Evolutionary conservation across 2,113 vertebrate genomes (phyloP), one percentile per base, ranked within the genome.

Genomic region (Entomyzon cyanotis): DNA sequence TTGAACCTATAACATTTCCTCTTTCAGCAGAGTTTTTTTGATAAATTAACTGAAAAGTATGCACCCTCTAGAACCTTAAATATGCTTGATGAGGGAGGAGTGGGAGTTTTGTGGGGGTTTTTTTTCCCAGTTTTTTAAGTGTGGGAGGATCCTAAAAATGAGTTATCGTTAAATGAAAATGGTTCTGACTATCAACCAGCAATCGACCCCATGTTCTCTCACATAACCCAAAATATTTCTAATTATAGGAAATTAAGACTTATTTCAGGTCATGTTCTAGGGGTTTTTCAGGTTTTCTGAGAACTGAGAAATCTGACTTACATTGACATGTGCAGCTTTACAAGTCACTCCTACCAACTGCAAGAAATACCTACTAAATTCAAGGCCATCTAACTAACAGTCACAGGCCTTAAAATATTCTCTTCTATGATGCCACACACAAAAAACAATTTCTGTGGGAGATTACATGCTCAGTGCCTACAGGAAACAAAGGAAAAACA

Each of bases 1-100:
- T 53, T 97, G 96, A 98, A 97, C 97, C 87, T 94, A 3, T 31
- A 97, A 90, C 87, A 94, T 47, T 98, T 97, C 93, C 97, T 97
- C 92, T 97, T 95, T 87, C 77, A 77, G 89, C 83, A 79, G 78
- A 84, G 76, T 4, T 70, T 78, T 46, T 59, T 80, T 91, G 52
- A 94, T 47, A 97, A 96, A 94, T 80, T 82, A 92, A 81, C 75
- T 93, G 55, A 63, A 55, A 63, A 87, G 41, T 44, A 86, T 70
- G 96, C 35, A 93, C 47, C 47, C 87, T 96, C 89, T 63, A 91
- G 78, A 94, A 91, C 63, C 53, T 37, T 52, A 58, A 75, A 84
- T 22, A 46, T 18, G 23, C 28, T 25, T 46, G 27, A 31, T 19
- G 44, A 68, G 63, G 68, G 37, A 84, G 19, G 24, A 50, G 37